Evolutionary conservation across 2,113 vertebrate genomes (phyloP), one percentile per base, ranked within the genome.

Genomic region (Numida meleagris): DNA sequence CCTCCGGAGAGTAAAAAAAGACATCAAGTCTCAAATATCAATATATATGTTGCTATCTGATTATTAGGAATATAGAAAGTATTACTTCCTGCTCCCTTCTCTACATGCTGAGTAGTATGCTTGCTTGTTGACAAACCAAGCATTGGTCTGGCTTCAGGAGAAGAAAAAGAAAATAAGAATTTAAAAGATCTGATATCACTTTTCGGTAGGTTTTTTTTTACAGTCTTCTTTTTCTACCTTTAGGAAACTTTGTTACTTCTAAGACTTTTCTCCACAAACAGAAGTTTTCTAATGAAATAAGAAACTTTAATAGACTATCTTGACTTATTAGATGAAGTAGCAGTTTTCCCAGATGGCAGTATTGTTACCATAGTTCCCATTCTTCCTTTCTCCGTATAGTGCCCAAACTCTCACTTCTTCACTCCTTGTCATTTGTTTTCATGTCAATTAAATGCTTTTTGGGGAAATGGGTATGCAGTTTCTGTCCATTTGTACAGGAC

Each of bases 161-260:
- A 74, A 68, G 46, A 42, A 34, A 58, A 38, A 38, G 10, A 73
- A 34, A 8, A n/a, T n/a, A n/a, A 19, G 1, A 51, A 1, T 87
- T 73, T 38, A 43, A 71, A 81, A n/a, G 0, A 6, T 43, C 67
- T 79, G 4, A 20, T 43, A 46, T 4, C 1, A 0, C 3, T 80
- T 88, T 82, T 82, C 53, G 34, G 31, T 48, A 43, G 17, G 58
- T 43, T 5, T 27, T 58, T 80, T 83, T 73, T 25, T n/a, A n/a
- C n/a, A 57, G 24, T 34, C 19, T 75, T 78, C 27, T 87, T 50
- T 29, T 19, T 40, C 38, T 18, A 51, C 18, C 34, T 81, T 45
- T 33, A 42, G 76, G 50, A 75, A 93, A 83, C 4, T 58, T 27
- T 23, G 11, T 82, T 71, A 29, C 1, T 1, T 77, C 34, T 51